Evolutionary conservation across 2,888 invertebrate genomes (phyloP).

Genomic region (Phanerotoma sp.): DNA sequence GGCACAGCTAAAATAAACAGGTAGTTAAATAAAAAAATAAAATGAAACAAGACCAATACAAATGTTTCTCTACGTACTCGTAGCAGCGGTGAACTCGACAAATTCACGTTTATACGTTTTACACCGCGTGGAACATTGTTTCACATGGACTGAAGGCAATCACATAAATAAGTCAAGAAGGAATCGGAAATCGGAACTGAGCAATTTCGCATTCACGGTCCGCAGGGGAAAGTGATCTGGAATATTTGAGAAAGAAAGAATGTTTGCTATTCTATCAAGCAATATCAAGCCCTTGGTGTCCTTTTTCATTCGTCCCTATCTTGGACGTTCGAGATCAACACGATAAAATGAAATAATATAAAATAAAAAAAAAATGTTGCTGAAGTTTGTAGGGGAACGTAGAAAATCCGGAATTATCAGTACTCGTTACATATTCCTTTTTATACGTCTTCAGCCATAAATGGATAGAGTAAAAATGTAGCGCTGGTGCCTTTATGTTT

Average conservation of each 20-base stretch:
- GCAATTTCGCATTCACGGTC: conserved; percentile 53
- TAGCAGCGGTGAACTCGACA: conserved; percentile 22
- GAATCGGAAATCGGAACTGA: conserved; percentile 38
- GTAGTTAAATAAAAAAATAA: neutral
- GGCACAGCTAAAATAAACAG: conserved; percentile 13
- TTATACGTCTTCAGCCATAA: conserved; percentile 52
- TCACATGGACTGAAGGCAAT: conserved; percentile 46
- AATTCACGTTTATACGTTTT: conserved; percentile 32
- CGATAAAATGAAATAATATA: conserved; percentile 38
- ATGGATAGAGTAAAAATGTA: conserved; percentile 37
- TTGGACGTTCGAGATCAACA: conserved; percentile 36
- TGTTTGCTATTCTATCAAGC: conserved; percentile 32
- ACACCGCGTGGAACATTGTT: conserved; percentile 42
- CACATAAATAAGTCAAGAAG: conserved; percentile 51
- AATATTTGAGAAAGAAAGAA: conserved; percentile 12
- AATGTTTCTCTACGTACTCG: neutral
- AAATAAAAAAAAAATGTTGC: conserved; percentile 18
- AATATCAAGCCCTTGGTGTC: conserved; percentile 38
- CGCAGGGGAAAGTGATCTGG: conserved; percentile 44
- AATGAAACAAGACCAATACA: neutral
- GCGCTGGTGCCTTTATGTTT: conserved; percentile 23
- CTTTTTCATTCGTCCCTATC: conserved; percentile 6
- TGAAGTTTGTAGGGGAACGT: conserved; percentile 15
- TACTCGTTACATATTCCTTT: conserved; percentile 56
- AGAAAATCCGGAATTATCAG: conserved; percentile 51